Conservation (phyloP, 2,888 invertebrate species). For the Agrochola macilenta region DNA sequence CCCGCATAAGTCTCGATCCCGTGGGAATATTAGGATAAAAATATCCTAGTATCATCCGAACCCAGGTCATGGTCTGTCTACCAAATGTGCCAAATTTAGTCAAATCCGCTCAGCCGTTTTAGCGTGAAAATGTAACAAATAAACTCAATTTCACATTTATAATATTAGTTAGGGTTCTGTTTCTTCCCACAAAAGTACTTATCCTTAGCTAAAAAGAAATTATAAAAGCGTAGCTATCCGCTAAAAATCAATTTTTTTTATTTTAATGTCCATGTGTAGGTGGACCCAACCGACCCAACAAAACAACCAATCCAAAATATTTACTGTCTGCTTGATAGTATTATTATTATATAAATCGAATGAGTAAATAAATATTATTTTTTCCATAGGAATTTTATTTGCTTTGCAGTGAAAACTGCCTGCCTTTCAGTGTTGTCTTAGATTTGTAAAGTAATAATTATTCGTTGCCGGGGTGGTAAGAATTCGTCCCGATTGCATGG, state of each 20-base stretch:
- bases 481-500: not conserved
- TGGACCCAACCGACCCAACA: no score
- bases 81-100: no score
- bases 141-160: no score
- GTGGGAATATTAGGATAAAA: no score
- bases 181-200: not conserved
- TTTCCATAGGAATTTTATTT: not conserved
- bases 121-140: no score
- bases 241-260: not conserved
- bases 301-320: no score
- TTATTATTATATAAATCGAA: not conserved
- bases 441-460: not conserved
- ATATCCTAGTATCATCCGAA: no score
- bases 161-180: no score
- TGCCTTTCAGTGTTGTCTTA: not conserved
- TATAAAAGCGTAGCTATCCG: not conserved
- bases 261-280: not conserved
- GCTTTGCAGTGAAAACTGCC: not conserved
- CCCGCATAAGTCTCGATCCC: no score
- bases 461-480: not conserved
- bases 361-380: not conserved
- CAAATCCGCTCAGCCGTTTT: no score
- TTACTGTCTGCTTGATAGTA: not conserved
- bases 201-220: not conserved
- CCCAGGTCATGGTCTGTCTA: no score